Base-by-base conservation (phyloP, 1,140 invertebrate genomes). In the Fopius arisanus region DNA sequence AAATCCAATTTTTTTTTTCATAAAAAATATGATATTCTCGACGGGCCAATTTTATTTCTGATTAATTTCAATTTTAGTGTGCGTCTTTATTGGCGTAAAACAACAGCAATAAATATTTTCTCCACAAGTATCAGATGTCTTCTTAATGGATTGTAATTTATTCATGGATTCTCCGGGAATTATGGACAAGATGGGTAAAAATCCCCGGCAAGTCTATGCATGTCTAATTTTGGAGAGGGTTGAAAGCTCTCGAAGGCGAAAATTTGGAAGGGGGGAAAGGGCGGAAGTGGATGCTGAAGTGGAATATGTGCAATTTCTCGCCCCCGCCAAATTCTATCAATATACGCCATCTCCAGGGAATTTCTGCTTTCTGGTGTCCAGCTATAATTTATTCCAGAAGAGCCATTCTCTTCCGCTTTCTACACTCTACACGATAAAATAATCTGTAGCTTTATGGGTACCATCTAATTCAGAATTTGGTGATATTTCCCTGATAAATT, bases 221-320 rank as follows among this genome's bases (percentile, higher is more conserved):
- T 7, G 3, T 2, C 33, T 37, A 37, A 37, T 37, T 37, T 7
- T 7, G 7, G 33, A 37, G 33, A 5, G 33, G 33, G 33, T 3
- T 37, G 12, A 37, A 37, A 37, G 33, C 33, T 51, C n/a, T 16
- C 19, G 19, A 51, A 51, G 12, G 19, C 43, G 1, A 51, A 51
- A 19, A 51, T 14, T 51, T n/a, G 14, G 5, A 37, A n/a, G n/a
- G 33, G 33, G 33, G 33, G 9, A 1, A 37, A 37, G 5, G n/a
- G 3, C 43, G 43, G 43, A 51, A 19, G 43, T 51, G 6, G 7
- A 51, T 19, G 43, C 7, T 51, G 43, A 51, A 51, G 19, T 51
- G n/a, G 43, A 51, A 51, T 51, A 51, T 51, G 43, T 51, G 43
- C 19, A 51, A 51, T 51, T 51, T 51, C 43, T 51, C 43, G 43